Evolutionary conservation across 2,888 invertebrate genomes (phyloP).

Genomic region (Microplitis manilae): DNA sequence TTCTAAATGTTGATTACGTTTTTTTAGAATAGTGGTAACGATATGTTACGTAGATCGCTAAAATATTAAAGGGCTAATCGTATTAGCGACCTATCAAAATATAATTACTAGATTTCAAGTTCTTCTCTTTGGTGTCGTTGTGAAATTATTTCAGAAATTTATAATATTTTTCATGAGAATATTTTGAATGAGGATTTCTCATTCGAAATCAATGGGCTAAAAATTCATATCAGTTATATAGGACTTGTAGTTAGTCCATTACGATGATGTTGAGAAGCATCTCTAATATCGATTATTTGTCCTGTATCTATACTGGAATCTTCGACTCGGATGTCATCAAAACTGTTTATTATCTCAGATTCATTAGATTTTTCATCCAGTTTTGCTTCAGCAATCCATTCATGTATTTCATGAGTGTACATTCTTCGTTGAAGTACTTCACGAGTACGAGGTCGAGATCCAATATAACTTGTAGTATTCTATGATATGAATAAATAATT

Average conservation of each 20-base stretch:
- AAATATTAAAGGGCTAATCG: too few species aligned
- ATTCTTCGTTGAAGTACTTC: slow-evolving; percentile 84
- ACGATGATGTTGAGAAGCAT: slow-evolving; percentile 45
- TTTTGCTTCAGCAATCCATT: slow-evolving; percentile 82
- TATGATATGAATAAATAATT: slow-evolving; percentile 49
- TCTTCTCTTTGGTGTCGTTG: too few species aligned
- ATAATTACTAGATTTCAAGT: too few species aligned
- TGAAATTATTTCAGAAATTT: too few species aligned
- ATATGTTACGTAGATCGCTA: too few species aligned
- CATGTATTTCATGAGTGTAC: slow-evolving; percentile 83
- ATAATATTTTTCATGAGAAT: too few species aligned
- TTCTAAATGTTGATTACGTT: too few species aligned
- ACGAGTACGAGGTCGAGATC: slow-evolving; percentile 82
- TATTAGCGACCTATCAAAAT: too few species aligned
- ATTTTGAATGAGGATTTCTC: too few species aligned
- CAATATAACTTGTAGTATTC: slow-evolving; percentile 80
- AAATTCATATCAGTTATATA: slow-evolving; percentile 39
- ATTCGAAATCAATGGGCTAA: too few species aligned
- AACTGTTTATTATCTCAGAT: slow-evolving; percentile 48
- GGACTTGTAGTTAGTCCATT: slow-evolving; percentile 53
- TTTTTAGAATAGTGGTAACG: too few species aligned
- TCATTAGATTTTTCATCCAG: slow-evolving; percentile 71
- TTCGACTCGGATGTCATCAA: slow-evolving; percentile 56
- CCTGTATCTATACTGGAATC: slow-evolving; percentile 52
- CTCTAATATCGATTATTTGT: slow-evolving; percentile 52